Conservation (phyloP, 2,888 invertebrate genomes). For the Allacma fusca region DNA sequence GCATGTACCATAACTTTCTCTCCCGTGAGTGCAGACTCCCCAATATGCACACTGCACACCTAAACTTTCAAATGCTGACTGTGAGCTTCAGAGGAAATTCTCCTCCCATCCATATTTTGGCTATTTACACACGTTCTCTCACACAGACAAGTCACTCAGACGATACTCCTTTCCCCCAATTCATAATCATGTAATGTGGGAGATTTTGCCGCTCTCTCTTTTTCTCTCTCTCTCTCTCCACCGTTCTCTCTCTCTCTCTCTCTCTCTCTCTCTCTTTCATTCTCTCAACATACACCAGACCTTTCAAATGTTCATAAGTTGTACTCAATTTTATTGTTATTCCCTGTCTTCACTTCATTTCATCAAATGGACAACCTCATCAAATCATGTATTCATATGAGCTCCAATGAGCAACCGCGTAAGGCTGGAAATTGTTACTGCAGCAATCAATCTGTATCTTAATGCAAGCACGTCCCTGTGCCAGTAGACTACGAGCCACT, state of each 20-base stretch:
- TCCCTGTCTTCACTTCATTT: conserved; percentile 10
- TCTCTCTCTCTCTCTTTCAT: conserved; percentile 20
- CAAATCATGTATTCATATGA: neutral
- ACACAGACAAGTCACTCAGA: conserved; percentile 11
- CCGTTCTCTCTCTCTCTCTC: conserved; percentile 18
- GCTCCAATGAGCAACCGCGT: neutral
- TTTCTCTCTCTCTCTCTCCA: conserved; percentile 21
- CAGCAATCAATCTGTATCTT: no score
- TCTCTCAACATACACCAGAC: neutral
- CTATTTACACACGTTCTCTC: conserved; percentile 42
- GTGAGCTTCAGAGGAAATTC: neutral
- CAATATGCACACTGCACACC: no score
- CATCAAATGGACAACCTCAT: neutral
- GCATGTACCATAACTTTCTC: neutral
- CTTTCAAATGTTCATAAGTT: conserved; percentile 25
- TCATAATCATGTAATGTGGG: neutral
- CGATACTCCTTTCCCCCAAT: conserved; percentile 1
- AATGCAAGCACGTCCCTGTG: no score
- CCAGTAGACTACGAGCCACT: no score
- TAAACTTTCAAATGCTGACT: neutral
- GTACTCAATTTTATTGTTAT: conserved; percentile 11
- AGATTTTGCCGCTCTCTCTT: conserved; percentile 29
- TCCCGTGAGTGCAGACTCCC: neutral
- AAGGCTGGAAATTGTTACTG: no score
- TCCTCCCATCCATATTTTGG: conserved; percentile 37